These are phyloP conservation scores for Halcyon malimbica DNA, from an alignment of 2,113 vertebrate species.

Conservation along the genomic window DNA sequence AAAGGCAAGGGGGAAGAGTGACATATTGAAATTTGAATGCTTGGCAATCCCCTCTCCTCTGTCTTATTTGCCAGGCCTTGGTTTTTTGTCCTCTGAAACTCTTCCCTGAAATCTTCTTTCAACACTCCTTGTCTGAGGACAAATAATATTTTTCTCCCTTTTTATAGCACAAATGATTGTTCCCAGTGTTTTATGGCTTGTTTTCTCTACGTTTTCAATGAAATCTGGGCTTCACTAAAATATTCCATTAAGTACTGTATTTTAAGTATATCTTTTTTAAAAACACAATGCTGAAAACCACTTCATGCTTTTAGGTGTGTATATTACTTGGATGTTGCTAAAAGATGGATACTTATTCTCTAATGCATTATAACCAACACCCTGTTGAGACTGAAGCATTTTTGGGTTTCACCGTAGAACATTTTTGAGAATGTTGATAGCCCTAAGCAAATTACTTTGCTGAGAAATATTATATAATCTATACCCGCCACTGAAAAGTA, in stretches of 20 bases:
- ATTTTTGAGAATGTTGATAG: neutral
- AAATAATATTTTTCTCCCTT: conserved; percentile 5
- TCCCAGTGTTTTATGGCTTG: conserved; percentile 2
- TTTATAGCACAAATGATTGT: neutral
- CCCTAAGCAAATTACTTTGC: neutral
- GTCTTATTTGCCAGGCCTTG: neutral
- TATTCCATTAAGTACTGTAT: neutral
- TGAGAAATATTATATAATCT: neutral
- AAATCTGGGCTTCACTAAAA: neutral
- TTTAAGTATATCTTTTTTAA: neutral
- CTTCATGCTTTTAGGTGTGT: neutral
- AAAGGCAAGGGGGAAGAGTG: neutral
- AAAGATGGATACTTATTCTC: neutral
- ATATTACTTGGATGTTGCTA: neutral
- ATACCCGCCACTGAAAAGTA: neutral
- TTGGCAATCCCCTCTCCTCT: neutral
- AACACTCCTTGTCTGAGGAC: neutral
- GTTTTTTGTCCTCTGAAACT: neutral
- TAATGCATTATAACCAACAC: neutral
- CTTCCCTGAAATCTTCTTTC: neutral
- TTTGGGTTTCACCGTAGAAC: neutral
- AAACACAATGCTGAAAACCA: neutral
- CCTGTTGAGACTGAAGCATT: neutral
- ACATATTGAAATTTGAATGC: neutral
- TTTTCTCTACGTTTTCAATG: conserved; percentile 40